phyloP scores from a whole-genome alignment of 2,113 vertebrate genomes.

The Malurus melanocephalus region DNA sequence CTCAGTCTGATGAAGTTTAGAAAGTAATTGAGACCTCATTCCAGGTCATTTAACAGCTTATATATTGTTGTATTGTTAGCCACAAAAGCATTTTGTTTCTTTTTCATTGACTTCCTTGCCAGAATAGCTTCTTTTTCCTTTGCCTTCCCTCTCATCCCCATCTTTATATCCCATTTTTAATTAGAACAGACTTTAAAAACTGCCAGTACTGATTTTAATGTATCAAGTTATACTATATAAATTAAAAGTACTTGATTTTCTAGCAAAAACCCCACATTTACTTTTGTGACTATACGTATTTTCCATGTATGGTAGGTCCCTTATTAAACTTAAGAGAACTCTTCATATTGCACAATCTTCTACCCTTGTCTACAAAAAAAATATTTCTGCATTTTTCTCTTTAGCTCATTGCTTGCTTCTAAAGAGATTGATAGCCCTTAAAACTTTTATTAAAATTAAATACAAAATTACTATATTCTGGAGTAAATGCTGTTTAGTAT shows the following conservation, averaged over 20 bases:
- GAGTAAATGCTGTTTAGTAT: neutral
- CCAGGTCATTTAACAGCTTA: neutral
- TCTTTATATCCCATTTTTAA: neutral
- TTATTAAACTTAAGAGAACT: neutral
- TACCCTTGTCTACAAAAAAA: neutral
- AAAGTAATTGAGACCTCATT: neutral
- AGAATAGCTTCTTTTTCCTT: neutral
- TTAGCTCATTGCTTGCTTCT: neutral
- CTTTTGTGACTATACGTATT: neutral
- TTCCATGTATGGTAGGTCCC: neutral
- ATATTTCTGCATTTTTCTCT: neutral
- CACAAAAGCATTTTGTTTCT: neutral
- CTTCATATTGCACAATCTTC: neutral
- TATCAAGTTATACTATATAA: neutral
- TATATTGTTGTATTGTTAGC: neutral
- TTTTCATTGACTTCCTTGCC: neutral
- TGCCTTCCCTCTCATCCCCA: neutral
- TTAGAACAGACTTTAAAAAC: neutral
- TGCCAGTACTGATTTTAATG: neutral
- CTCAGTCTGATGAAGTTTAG: neutral
- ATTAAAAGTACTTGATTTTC: neutral
- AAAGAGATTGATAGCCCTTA: neutral
- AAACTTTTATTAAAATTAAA: neutral
- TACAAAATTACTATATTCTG: neutral
- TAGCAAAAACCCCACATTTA: neutral